phyloP scores from a whole-genome alignment of 1,140 invertebrate genomes.

The Oscheius sp. region DNA sequence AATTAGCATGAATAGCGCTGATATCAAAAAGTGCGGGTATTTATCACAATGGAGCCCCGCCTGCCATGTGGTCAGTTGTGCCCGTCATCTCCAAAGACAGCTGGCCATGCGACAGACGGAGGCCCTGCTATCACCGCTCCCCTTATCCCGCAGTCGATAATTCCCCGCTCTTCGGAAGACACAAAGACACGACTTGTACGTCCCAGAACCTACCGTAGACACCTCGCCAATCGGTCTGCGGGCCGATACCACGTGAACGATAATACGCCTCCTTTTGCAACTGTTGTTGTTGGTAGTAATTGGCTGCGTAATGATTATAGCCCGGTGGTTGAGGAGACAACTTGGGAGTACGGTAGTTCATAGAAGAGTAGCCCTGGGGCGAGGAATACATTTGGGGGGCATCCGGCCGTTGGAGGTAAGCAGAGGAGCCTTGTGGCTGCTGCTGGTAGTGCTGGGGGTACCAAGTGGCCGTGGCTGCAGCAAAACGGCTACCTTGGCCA shows the following conservation, averaged over 20 bases:
- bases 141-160: too few species aligned
- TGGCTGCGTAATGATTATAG: background rate
- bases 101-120: too few species aligned
- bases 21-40: too few species aligned
- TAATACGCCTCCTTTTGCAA: background rate
- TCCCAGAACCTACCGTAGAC: background rate
- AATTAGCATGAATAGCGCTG: too few species aligned
- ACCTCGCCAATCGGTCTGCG: background rate
- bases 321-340: background rate
- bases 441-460: constrained; percentile 20
- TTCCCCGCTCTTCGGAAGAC: too few species aligned
- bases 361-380: too few species aligned
- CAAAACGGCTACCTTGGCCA: background rate
- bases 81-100: background rate
- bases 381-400: background rate
- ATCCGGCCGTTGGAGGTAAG: background rate
- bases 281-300: background rate
- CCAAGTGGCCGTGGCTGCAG: constrained; percentile 6
- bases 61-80: background rate
- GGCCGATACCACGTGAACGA: background rate
- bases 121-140: too few species aligned
- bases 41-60: background rate
- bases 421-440: background rate
- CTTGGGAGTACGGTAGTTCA: background rate
- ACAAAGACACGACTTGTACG: too few species aligned